Conservation (phyloP, 1,140 invertebrate species). For the Apis florea region DNA sequence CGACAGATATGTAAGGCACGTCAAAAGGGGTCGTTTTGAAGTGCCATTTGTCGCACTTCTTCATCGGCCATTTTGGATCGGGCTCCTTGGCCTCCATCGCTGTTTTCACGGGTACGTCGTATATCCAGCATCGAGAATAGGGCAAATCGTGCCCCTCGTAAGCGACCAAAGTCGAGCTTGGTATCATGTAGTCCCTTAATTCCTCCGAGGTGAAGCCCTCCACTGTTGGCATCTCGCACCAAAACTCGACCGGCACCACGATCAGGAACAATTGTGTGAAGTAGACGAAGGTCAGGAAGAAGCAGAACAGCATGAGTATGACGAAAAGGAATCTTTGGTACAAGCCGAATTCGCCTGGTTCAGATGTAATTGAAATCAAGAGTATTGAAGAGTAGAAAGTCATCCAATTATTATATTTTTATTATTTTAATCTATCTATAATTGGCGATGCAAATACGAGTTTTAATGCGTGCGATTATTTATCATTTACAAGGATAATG, state of each 20-base stretch:
- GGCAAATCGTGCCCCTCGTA: constrained; percentile 48
- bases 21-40: constrained; percentile 39
- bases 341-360: constrained; percentile 53
- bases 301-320: constrained; percentile 48
- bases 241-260: constrained; percentile 53
- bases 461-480: too few species aligned
- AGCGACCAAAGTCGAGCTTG: constrained; percentile 37
- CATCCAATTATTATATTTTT: too few species aligned
- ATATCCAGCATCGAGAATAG: constrained; percentile 63
- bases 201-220: constrained; percentile 18
- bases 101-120: constrained; percentile 49
- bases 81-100: constrained; percentile 9
- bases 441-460: too few species aligned
- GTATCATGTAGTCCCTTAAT: constrained; percentile 48
- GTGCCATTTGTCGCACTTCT: constrained; percentile 57
- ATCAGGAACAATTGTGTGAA: constrained; percentile 57
- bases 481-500: too few species aligned
- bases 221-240: constrained; percentile 51
- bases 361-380: not conserved
- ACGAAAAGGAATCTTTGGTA: constrained; percentile 57
- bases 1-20: constrained; percentile 57
- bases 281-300: constrained; percentile 58
- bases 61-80: constrained; percentile 51
- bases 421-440: too few species aligned
- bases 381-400: not conserved